Evolutionary conservation across 2,888 invertebrate genomes (phyloP).

Genomic region (Thymelicus acteon): DNA sequence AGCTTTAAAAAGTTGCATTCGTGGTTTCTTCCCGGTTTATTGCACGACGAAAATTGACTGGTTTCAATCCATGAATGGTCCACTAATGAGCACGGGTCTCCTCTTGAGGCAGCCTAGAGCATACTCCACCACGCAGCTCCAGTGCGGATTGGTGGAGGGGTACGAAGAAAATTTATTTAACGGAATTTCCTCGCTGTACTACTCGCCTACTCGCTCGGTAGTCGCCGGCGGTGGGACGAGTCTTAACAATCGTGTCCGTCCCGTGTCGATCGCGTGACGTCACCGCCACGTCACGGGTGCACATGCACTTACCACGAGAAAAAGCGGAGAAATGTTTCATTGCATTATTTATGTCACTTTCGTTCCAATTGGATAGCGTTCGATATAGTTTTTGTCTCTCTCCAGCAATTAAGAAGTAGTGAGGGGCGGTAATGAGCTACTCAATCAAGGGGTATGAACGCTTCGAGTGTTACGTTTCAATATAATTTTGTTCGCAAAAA

Average conservation of each 20-base stretch:
- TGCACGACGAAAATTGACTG: too few species aligned
- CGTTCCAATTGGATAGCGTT: constrained; percentile 28
- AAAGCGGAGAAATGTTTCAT: constrained; percentile 17
- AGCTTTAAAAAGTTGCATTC: too few species aligned
- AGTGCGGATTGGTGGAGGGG: too few species aligned
- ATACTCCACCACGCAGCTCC: too few species aligned
- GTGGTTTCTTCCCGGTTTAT: too few species aligned
- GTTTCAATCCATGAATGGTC: too few species aligned
- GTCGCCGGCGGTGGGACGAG: neutral
- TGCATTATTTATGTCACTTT: constrained; percentile 36
- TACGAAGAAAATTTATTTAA: too few species aligned
- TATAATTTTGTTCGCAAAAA: constrained; percentile 10
- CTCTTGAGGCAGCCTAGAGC: too few species aligned
- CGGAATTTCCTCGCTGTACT: neutral
- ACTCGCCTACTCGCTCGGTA: neutral
- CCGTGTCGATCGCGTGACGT: constrained; percentile 25
- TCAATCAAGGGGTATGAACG: constrained; percentile 7
- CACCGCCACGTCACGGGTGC: constrained; percentile 6
- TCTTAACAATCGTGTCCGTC: constrained; percentile 9
- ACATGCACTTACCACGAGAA: constrained; percentile 10
- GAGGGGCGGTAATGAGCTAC: neutral
- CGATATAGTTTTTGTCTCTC: constrained; percentile 21
- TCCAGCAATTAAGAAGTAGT: neutral
- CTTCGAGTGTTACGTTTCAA: neutral
- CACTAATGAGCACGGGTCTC: too few species aligned